phyloP scores from a whole-genome alignment of 2,888 invertebrate species.

The Strigamia maritima region DNA sequence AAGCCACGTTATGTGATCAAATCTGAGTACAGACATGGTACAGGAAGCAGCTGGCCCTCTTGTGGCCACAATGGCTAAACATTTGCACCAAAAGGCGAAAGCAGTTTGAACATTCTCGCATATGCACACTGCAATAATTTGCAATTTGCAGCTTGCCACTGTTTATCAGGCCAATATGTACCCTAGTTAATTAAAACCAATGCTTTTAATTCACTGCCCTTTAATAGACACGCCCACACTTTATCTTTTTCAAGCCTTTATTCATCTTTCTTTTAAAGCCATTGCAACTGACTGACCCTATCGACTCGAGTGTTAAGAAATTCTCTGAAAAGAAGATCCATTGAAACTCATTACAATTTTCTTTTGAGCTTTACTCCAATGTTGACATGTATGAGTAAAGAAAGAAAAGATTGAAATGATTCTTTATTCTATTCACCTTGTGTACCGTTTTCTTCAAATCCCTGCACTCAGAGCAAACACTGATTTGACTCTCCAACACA shows the following conservation, averaged over 20 bases:
- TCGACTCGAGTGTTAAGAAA: neutral
- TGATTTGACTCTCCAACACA: constrained; percentile 27
- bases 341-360: constrained; percentile 6
- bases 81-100: neutral
- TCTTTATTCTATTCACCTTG: constrained; percentile 32
- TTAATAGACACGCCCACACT: constrained; percentile 15
- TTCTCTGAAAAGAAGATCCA: neutral
- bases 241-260: neutral
- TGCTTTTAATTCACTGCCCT: constrained; percentile 6
- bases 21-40: neutral
- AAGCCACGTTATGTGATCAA: constrained; percentile 14
- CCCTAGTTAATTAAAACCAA: constrained; percentile 29
- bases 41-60: constrained; percentile 30
- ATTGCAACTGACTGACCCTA: neutral
- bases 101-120: constrained; percentile 11
- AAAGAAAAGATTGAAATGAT: constrained; percentile 30
- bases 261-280: neutral
- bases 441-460: constrained; percentile 31
- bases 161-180: constrained; percentile 30
- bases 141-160: neutral
- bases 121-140: constrained; percentile 11
- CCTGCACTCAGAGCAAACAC: constrained; percentile 12
- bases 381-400: constrained; percentile 18
- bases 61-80: neutral
- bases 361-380: constrained; percentile 5